Base-by-base conservation (phyloP, 2,888 invertebrate species). In the Unio pictorum region DNA sequence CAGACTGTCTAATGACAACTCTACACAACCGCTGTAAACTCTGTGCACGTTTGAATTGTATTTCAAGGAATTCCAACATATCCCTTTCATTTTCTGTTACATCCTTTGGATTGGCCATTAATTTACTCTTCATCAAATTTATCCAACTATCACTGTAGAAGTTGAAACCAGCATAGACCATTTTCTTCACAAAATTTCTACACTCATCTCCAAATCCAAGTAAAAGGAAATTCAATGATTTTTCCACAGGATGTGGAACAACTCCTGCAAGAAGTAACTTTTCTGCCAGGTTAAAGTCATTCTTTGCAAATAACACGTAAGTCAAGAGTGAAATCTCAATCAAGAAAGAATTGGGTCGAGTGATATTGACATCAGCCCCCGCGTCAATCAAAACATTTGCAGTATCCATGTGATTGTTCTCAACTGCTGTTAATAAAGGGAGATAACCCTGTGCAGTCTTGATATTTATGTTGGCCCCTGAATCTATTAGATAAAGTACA, bases 361-460 rank as follows among this genome's bases (percentile, higher is more conserved):
- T 34, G 5, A 73, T 68, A 61, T 73, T 73, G 4, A 73, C 73
- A 26, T 71, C 66, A 3, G 73, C 73, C 5, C 73, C 73, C 26
- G 67, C 26, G 4, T 68, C 62, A 30, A 71, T 65, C 15, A 73
- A 59, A 11, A 66, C 6, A 55, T 64, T 61, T 26, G 70, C 70
- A 18, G 67, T 64, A 7, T 68, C 66, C 2, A 63, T 64, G 61
- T 73, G 66, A 63, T 64, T 63, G 55, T 73, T 71, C 66, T 71
- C 71, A 7, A 73, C 64, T 18, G 66, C 71, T 54, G 73, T 67
- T 56, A 71, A 57, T 26, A 73, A 68, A 28, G 73, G 73, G 17
- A 64, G 30, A 23, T 68, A 73, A 61, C 73, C 73, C 18, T 70
- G 67, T n/a, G 60, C 28, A 68, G 68, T 73, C 55, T 61, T 65